Evolutionary conservation across 2,113 vertebrate species (phyloP).

Genomic region (Thymallus thymallus): DNA sequence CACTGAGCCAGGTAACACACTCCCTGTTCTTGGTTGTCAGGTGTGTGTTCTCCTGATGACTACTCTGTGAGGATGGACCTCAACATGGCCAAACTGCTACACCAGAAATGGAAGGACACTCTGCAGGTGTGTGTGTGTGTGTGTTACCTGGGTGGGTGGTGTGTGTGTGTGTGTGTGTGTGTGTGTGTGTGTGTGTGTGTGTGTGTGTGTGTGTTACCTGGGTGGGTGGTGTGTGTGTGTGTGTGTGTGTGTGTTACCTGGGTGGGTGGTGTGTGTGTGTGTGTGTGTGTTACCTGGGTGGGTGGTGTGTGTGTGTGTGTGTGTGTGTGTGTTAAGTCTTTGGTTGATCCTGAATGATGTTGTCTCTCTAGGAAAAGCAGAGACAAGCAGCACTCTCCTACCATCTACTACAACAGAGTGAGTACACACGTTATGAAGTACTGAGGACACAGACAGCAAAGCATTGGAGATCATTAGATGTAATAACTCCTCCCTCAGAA

Average conservation of each 20-base stretch:
- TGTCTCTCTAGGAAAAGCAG: conserved; percentile 80
- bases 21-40: conserved; percentile 61
- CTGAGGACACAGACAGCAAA: no score
- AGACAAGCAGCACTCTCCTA: conserved; percentile 80
- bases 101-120: conserved; percentile 96
- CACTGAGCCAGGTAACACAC: background rate
- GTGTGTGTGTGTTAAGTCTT: background rate
- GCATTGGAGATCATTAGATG: no score
- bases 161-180: no score
- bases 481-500: no score
- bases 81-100: conserved; percentile 88
- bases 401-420: conserved; percentile 79
- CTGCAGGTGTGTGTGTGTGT: conserved; percentile 79
- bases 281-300: background rate
- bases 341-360: background rate
- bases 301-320: background rate
- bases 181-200: background rate
- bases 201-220: background rate
- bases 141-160: background rate
- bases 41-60: conserved; percentile 82
- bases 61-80: conserved; percentile 92
- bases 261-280: background rate
- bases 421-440: conserved; percentile 30
- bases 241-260: background rate
- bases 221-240: background rate